Percentiles rank a stretch among this genome's conserved stretches.
These are phyloP conservation scores for Lates japonicus DNA, from an alignment of 2,797 vertebrate genomes.

Conservation along the genomic window DNA sequence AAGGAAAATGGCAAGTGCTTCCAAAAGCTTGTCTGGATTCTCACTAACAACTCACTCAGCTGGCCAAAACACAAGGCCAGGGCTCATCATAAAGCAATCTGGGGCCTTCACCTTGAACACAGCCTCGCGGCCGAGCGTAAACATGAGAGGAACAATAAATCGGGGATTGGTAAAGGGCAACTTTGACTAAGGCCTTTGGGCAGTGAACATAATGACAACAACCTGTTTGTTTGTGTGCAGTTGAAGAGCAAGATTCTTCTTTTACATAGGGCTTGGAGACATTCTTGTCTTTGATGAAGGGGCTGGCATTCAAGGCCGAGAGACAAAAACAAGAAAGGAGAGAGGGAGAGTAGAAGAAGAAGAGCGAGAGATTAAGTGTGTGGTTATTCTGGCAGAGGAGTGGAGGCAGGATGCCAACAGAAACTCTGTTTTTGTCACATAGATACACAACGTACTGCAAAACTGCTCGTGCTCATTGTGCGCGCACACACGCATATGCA, in stretches of 20 bases:
- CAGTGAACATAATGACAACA: slow-evolving; percentile 22
- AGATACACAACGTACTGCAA: slow-evolving; percentile 36
- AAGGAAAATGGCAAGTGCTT: slow-evolving; percentile 51
- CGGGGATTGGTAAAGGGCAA: slow-evolving; percentile 19
- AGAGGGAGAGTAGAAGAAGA: slow-evolving; percentile 41
- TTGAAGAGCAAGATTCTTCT: slow-evolving; percentile 33
- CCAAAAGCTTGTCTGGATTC: slow-evolving; percentile 54
- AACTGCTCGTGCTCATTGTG: neutral
- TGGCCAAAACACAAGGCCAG: slow-evolving; percentile 38
- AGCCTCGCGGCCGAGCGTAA: slow-evolving; percentile 30
- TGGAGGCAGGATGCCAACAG: slow-evolving; percentile 73
- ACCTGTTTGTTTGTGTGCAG: slow-evolving; percentile 33
- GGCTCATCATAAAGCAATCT: slow-evolving; percentile 43
- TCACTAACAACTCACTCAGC: slow-evolving; percentile 24
- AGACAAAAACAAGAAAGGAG: slow-evolving; percentile 40
- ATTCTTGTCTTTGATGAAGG: slow-evolving; percentile 69
- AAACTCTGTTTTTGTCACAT: slow-evolving; percentile 67
- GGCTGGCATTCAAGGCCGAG: slow-evolving; percentile 38
- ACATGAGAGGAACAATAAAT: slow-evolving; percentile 22
- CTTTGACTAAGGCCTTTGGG: too few species aligned
- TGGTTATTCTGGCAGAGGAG: slow-evolving; percentile 66
- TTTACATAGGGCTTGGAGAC: slow-evolving; percentile 58
- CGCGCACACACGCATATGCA: slow-evolving; percentile 2
- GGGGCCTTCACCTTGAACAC: slow-evolving; percentile 12
- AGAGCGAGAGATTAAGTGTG: slow-evolving; percentile 71